Evolutionary conservation across 2,113 vertebrate species (phyloP).

Genomic region (Bos javanicus): DNA sequence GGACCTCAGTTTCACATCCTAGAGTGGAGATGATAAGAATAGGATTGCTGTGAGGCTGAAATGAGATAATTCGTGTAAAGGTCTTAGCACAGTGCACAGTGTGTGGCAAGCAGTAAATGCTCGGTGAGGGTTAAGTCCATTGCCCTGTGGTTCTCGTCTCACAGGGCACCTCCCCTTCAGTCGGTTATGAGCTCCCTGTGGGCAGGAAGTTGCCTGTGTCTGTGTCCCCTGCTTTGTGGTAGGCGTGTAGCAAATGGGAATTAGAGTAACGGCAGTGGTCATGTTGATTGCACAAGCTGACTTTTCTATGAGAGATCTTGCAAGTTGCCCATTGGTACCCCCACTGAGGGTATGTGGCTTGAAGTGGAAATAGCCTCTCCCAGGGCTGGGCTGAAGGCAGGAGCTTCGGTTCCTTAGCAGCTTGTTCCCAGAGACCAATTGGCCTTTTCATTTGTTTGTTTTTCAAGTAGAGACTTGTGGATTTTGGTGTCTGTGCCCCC

Average conservation of each 20-base stretch:
- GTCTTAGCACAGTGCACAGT: neutral
- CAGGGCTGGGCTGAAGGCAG: neutral
- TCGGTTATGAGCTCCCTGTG: neutral
- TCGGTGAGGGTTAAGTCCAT: neutral
- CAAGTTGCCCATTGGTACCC: neutral
- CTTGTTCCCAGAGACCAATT: neutral
- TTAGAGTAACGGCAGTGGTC: neutral
- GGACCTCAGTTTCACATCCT: neutral
- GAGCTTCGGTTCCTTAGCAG: neutral
- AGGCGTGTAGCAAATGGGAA: neutral
- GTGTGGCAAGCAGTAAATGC: accelerated
- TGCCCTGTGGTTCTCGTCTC: accelerated
- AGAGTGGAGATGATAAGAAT: neutral
- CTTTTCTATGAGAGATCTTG: neutral
- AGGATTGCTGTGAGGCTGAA: neutral
- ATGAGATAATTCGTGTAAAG: neutral
- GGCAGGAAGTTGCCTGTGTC: neutral
- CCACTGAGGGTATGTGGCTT: neutral
- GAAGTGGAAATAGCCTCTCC: neutral
- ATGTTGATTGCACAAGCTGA: neutral
- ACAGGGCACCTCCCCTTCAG: neutral
- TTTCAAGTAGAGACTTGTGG: neutral
- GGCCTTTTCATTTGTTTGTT: neutral
- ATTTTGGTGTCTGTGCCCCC: neutral
- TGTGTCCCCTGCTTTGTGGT: neutral